Conservation (phyloP, 2,888 invertebrate species). For the Drosophila putrida region DNA sequence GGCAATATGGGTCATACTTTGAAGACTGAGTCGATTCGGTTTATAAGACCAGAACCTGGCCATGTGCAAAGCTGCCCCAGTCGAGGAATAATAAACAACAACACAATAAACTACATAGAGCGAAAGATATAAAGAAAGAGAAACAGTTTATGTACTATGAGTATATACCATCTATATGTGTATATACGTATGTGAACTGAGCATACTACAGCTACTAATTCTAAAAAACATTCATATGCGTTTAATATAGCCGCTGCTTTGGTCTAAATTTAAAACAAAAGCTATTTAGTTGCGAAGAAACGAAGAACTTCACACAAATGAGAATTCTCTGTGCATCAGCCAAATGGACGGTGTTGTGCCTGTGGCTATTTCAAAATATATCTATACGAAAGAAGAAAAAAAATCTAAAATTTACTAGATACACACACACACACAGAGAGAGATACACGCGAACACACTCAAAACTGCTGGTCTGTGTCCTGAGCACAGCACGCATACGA, state of each 20-base stretch:
- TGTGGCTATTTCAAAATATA: slow-evolving; percentile 63
- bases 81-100: slow-evolving; percentile 35
- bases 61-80: slow-evolving; percentile 38
- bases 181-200: background rate
- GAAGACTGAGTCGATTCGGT: slow-evolving; percentile 9
- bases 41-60: slow-evolving; percentile 20
- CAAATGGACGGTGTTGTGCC: slow-evolving; percentile 38
- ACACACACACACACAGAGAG: slow-evolving; percentile 34
- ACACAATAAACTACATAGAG: slow-evolving; percentile 1
- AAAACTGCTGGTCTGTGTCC: slow-evolving; percentile 54
- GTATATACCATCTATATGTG: slow-evolving; percentile 19
- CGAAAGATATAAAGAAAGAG: slow-evolving; percentile 1
- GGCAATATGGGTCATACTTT: slow-evolving; percentile 54
- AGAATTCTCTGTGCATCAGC: slow-evolving; percentile 41
- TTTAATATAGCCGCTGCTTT: slow-evolving; percentile 79
- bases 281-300: slow-evolving; percentile 83
- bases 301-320: slow-evolving; percentile 81
- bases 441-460: slow-evolving; percentile 11
- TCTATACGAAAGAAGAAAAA: slow-evolving; percentile 11
- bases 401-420: slow-evolving; percentile 67
- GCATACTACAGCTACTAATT: slow-evolving; percentile 59
- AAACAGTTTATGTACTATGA: slow-evolving; percentile 25
- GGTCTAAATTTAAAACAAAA: slow-evolving; percentile 83
- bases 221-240: slow-evolving; percentile 81
- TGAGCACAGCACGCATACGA: slow-evolving; percentile 74